These are phyloP conservation scores for Eupithecia subumbrata DNA, from an alignment of 2,888 invertebrate genomes.

Conservation along the genomic window DNA sequence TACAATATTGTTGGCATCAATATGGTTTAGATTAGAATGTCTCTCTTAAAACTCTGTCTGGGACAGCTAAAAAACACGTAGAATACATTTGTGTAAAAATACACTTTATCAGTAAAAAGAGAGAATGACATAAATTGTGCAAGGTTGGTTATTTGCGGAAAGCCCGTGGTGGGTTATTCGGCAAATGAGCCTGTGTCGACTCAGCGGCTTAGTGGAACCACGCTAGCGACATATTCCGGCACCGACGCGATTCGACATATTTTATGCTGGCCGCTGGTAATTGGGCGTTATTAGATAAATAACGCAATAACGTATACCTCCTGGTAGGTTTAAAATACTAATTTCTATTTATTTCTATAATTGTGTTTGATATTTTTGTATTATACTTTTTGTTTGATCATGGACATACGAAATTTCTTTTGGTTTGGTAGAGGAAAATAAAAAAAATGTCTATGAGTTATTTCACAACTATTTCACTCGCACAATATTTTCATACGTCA, in stretches of 20 bases:
- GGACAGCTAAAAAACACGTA: background rate
- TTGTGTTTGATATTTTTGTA: no score
- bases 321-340: background rate
- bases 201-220: constrained; percentile 42
- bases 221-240: background rate
- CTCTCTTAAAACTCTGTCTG: background rate
- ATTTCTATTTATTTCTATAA: no score
- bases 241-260: background rate
- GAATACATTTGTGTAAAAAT: background rate
- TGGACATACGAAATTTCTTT: no score
- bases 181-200: constrained; percentile 51
- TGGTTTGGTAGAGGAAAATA: no score
- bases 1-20: no score
- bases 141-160: background rate
- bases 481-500: no score
- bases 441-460: no score
- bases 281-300: background rate
- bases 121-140: background rate
- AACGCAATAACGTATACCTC: background rate
- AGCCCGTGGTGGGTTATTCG: background rate
- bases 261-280: background rate
- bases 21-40: no score
- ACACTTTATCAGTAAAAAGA: background rate
- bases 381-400: background rate
- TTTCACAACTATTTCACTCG: no score